These are phyloP conservation scores for Psilopogon haemacephalus DNA, from an alignment of 2,113 vertebrate species.

Conservation along the genomic window DNA sequence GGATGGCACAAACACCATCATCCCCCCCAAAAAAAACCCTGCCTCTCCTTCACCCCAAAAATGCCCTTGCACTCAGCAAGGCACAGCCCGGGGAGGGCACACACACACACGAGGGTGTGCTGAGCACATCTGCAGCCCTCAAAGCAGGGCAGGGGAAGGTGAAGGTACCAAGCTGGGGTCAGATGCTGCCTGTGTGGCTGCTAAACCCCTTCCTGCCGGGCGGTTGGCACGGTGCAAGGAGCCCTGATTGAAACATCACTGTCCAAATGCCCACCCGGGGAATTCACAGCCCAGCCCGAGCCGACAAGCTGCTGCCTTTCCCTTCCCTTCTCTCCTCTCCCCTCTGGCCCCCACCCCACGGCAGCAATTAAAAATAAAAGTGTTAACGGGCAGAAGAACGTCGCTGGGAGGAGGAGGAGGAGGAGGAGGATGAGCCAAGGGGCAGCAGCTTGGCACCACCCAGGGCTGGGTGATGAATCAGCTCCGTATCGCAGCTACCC, in stretches of 20 bases:
- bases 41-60: background rate
- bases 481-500: background rate
- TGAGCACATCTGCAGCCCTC: rapidly evolving
- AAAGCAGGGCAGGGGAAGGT: background rate
- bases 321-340: background rate
- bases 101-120: too few relatives aligned
- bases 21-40: background rate
- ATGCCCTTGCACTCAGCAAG: background rate
- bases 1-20: rapidly evolving
- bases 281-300: conserved; percentile 30
- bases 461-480: background rate
- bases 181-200: rapidly evolving
- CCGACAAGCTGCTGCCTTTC: background rate
- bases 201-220: background rate
- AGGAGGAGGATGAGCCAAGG: background rate
- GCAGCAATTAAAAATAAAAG: conserved; percentile 58
- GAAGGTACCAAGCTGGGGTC: rapidly evolving
- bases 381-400: conserved; percentile 26
- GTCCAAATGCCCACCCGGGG: background rate
- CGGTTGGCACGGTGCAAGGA: rapidly evolving
- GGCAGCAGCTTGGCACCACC: background rate
- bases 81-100: rapidly evolving
- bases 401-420: background rate
- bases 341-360: background rate
- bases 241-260: conserved; percentile 43